Percentiles rank a stretch among this genome's conserved stretches.
Evolutionary conservation across 2,888 invertebrate genomes (phyloP).

Genomic region (Frankliniella fusca): DNA sequence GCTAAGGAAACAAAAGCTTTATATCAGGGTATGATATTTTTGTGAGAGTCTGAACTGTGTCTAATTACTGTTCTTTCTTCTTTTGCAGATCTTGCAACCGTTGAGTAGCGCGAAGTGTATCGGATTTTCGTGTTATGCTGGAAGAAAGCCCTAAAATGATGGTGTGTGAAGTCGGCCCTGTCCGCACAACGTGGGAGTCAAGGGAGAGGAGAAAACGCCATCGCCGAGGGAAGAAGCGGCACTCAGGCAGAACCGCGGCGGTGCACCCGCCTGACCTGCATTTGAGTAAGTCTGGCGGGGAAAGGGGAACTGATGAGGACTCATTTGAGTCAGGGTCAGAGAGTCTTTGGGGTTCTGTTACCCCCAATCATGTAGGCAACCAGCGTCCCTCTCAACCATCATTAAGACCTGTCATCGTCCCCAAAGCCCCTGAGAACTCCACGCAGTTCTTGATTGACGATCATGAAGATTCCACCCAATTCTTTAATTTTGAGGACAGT

Average conservation of each 20-base stretch:
- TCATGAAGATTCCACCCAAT: slow-evolving; percentile 9
- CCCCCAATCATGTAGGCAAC: slow-evolving; percentile 20
- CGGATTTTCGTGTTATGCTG: slow-evolving; percentile 7
- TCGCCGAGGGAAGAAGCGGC: slow-evolving; percentile 19
- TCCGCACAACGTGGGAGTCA: slow-evolving; percentile 11
- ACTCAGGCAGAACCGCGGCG: neutral
- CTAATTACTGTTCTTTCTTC: neutral
- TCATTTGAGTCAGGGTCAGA: slow-evolving; percentile 7
- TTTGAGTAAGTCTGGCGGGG: slow-evolving; percentile 22
- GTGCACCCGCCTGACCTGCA: slow-evolving; percentile 25
- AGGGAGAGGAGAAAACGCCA: slow-evolving; percentile 18
- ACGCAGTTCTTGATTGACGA: slow-evolving; percentile 14
- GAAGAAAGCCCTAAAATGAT: slow-evolving; percentile 1
- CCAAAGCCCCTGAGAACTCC: slow-evolving; percentile 3
- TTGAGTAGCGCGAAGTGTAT: neutral
- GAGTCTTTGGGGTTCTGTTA: slow-evolving; percentile 8
- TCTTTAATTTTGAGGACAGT: slow-evolving; percentile 20
- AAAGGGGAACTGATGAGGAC: slow-evolving; percentile 21
- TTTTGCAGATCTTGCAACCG: slow-evolving; percentile 11
- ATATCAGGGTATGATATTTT: neutral
- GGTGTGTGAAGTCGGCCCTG: neutral
- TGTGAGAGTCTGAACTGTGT: neutral
- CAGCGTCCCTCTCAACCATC: slow-evolving; percentile 8
- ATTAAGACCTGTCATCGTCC: slow-evolving; percentile 3
- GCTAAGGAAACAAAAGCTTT: neutral